Conservation (phyloP, 2,113 vertebrate genomes). For the Paramisgurnus dabryanus region DNA sequence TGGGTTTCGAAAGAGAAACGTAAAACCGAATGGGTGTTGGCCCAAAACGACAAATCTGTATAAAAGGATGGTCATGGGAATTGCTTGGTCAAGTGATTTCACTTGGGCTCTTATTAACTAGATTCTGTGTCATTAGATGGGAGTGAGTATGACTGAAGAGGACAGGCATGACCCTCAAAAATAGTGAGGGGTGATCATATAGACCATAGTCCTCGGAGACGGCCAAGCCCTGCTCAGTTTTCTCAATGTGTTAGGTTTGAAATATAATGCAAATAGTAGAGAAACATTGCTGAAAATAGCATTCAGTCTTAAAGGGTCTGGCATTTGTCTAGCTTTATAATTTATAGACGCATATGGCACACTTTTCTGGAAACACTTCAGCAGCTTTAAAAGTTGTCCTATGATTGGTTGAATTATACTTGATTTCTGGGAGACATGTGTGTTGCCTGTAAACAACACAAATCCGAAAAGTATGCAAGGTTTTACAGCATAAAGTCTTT, state of each 20-base stretch:
- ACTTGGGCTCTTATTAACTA: neutral
- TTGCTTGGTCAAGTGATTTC: neutral
- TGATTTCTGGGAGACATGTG: no score
- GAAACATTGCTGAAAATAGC: neutral
- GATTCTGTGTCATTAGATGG: constrained; percentile 16
- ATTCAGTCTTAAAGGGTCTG: neutral
- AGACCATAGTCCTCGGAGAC: constrained; percentile 46
- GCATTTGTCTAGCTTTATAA: no score
- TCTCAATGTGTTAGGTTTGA: constrained; percentile 42
- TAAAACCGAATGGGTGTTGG: neutral
- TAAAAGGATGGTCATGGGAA: neutral
- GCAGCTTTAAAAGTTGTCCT: no score
- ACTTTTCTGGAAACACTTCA: no score
- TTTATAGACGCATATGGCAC: no score
- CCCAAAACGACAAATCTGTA: neutral
- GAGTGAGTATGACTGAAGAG: constrained; percentile 49
- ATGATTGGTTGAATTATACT: no score
- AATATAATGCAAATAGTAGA: neutral
- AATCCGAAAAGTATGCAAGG: no score
- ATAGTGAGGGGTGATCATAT: constrained; percentile 49
- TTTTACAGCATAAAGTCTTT: no score
- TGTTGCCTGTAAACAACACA: no score
- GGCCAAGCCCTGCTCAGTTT: constrained; percentile 36
- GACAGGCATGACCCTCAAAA: constrained; percentile 37
- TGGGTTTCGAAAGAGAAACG: neutral